phyloP scores from a whole-genome alignment of 2,113 vertebrate species.

The Urocolius indicus region DNA sequence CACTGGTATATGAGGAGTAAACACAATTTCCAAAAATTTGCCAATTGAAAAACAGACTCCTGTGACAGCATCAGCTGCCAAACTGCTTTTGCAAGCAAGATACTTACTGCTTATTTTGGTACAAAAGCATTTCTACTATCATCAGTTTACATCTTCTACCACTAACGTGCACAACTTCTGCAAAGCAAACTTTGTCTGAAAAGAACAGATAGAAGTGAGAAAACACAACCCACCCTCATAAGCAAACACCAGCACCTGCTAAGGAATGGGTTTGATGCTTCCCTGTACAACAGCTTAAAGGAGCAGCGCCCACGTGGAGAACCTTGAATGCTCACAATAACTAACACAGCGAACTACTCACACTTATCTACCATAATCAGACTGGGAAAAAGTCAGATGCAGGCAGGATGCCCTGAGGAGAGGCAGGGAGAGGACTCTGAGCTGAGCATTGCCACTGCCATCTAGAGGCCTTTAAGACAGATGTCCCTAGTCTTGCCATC shows the following conservation, averaged over 20 bases:
- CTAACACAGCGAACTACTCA: not conserved
- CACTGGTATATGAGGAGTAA: not conserved
- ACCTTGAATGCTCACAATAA: not conserved
- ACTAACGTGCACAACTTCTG: not conserved
- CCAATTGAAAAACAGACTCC: not conserved
- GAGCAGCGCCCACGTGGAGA: not conserved
- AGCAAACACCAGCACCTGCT: slow-evolving; percentile 9
- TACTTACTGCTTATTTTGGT: not conserved
- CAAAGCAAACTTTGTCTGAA: not conserved
- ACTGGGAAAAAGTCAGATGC: not conserved
- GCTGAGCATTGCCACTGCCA: slow-evolving; percentile 56
- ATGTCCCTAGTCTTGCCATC: not conserved
- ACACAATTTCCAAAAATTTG: not conserved
- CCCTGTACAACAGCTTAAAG: not conserved
- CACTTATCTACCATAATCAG: not conserved
- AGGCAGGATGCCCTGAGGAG: not conserved
- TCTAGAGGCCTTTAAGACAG: slow-evolving; percentile 56
- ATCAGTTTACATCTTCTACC: not conserved
- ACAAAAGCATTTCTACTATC: not conserved
- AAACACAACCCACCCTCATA: not conserved
- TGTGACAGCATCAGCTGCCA: not conserved
- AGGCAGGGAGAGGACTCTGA: not conserved
- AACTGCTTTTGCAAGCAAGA: not conserved
- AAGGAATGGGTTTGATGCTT: not conserved
- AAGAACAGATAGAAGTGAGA: not conserved